Conservation (phyloP, 2,113 vertebrate genomes). For the Eupsittula cactorum region DNA sequence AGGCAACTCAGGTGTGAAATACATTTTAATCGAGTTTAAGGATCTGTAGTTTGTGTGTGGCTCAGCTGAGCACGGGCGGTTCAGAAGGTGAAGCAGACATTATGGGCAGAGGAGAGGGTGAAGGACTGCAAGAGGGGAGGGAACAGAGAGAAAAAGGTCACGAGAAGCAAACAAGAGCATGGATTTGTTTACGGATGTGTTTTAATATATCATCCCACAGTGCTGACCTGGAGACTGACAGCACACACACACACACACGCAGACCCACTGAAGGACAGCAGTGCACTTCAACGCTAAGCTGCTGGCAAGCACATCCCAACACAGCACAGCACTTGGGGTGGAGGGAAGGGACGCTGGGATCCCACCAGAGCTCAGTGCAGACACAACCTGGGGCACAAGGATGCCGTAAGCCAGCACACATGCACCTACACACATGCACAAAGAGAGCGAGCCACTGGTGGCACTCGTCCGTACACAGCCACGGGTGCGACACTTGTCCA, state of each 20-base stretch:
- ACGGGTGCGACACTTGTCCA: neutral
- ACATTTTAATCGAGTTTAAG: conserved; percentile 67
- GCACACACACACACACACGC: neutral
- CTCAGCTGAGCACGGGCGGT: conserved; percentile 36
- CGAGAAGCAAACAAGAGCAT: conserved; percentile 30
- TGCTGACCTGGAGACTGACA: conserved; percentile 3
- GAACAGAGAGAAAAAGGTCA: conserved; percentile 18
- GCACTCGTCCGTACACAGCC: neutral
- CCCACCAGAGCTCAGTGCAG: neutral
- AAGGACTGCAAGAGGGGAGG: conserved; percentile 4
- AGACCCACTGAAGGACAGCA: neutral
- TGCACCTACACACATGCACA: conserved; percentile 44
- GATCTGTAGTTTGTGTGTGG: conserved; percentile 52
- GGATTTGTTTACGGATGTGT: conserved; percentile 18
- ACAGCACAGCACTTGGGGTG: neutral
- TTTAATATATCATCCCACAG: neutral
- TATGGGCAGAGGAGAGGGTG: neutral
- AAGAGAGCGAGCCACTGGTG: neutral
- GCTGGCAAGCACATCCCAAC: conserved; percentile 34
- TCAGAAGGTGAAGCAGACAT: conserved; percentile 55
- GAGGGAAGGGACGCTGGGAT: neutral
- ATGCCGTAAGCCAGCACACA: neutral
- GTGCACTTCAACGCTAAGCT: neutral
- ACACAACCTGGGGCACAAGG: neutral
- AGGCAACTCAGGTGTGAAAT: conserved; percentile 51